Base-by-base conservation (phyloP, 2,113 vertebrate species). In the Cygnus buccinator region DNA sequence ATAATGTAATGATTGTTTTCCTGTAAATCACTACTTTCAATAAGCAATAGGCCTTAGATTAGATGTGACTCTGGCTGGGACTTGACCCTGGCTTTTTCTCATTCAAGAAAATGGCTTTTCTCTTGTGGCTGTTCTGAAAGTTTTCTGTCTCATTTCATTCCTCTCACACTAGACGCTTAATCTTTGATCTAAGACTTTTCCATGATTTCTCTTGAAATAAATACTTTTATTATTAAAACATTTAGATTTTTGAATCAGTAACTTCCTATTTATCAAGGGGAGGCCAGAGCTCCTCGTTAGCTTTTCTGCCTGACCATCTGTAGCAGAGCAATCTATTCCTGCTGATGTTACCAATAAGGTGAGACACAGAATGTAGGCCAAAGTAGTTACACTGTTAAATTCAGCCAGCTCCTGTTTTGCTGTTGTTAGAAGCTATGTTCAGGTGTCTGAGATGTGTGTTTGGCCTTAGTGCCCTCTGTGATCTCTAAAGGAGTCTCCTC, bases 51-150 rank as follows among this genome's bases (percentile, higher is more conserved):
- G 62, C 31, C 10, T 77, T 78, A 82, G 62, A 52, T 89, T 78
- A 76, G 88, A 73, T 76, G 62, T 0, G 29, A 29, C 21, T 71
- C 35, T 65, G 10, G 20, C 41, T 58, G 65, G 21, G n/a, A 54
- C 82, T 83, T 85, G 71, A 91, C 66, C 22, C 22, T 89, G 35
- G 14, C 11, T 78, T 82, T 89, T 84, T 89, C 54, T 93, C 29
- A 5, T 52, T 66, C 26, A 57, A 31, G 46, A 74, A 87, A 55
- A 58, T 44, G 50, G 3, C 72, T 78, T 90, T 89, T 85, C 23
- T 78, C 10, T 25, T 33, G 17, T 52, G 14, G 19, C 52, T 84
- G 22, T 33, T 75, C 6, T 20, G 31, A 37, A 44, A 73, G 79
- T 44, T 68, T 48, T 35, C 3, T 54, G 21, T 63, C 50, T 78